Percentiles rank a stretch among this genome's conserved stretches.
phyloP scores from a whole-genome alignment of 2,113 vertebrate species.

The Leptobrachium ailaonicum region DNA sequence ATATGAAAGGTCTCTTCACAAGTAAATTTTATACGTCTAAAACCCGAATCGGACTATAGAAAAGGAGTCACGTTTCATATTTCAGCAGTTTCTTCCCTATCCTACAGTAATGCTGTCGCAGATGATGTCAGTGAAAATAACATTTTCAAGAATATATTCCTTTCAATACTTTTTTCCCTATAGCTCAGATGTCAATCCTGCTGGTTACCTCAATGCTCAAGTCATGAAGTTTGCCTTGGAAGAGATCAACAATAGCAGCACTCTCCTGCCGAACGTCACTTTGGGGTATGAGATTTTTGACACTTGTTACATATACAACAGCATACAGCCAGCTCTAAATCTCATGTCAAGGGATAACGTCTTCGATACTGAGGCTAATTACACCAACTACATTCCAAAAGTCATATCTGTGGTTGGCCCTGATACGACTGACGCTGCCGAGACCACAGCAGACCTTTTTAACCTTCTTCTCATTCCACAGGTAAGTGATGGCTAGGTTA shows the following conservation, averaged over 20 bases:
- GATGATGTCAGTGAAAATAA: too few relatives aligned
- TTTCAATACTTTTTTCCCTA: background rate
- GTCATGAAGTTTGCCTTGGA: constrained; percentile 78
- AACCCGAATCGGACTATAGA: too few relatives aligned
- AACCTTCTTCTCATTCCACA: constrained; percentile 74
- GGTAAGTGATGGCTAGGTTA: constrained; percentile 55
- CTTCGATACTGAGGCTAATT: constrained; percentile 40
- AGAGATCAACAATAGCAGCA: constrained; percentile 73
- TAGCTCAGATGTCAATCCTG: constrained; percentile 3
- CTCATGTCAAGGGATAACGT: constrained; percentile 56
- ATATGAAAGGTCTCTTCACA: too few relatives aligned
- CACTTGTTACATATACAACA: constrained; percentile 64
- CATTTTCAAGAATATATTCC: background rate
- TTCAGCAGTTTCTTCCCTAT: too few relatives aligned
- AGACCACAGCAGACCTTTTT: constrained; percentile 66
- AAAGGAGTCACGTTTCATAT: too few relatives aligned
- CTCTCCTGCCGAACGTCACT: constrained; percentile 71
- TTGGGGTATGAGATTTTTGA: constrained; percentile 80
- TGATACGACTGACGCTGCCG: constrained; percentile 68
- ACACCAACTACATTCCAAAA: constrained; percentile 1
- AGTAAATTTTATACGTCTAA: too few relatives aligned
- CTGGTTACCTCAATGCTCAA: constrained; percentile 73
- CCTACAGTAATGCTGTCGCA: too few relatives aligned
- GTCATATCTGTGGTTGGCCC: constrained; percentile 77
- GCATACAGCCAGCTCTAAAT: constrained; percentile 69